phyloP scores from a whole-genome alignment of 1,140 invertebrate genomes.

The Eriocheir sinensis region DNA sequence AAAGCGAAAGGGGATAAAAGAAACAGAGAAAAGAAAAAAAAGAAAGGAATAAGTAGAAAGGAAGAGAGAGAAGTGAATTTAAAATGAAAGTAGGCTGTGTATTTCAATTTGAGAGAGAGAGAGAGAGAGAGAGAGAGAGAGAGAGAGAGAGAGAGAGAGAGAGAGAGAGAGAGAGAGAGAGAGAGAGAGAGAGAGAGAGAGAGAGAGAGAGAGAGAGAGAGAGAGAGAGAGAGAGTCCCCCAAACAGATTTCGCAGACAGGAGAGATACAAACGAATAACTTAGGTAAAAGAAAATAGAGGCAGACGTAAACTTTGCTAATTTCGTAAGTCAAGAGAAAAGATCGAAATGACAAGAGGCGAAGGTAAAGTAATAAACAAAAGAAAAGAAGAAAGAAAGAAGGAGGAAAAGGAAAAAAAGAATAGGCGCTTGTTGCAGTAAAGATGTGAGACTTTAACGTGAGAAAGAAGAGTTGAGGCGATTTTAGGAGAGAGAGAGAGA shows the following conservation, averaged over 20 bases:
- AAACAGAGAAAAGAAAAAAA: no score
- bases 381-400: no score
- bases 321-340: not conserved
- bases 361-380: slow-evolving; percentile 10
- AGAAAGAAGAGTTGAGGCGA: not conserved
- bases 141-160: slow-evolving; percentile 40
- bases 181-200: not conserved
- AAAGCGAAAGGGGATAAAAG: no score
- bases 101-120: not conserved
- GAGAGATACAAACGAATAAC: not conserved
- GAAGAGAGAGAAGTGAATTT: not conserved
- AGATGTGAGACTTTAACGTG: not conserved
- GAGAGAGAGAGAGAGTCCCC: no score
- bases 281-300: not conserved
- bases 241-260: no score
- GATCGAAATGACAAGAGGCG: not conserved
- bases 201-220: not conserved
- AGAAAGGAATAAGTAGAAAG: no score
- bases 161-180: not conserved
- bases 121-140: slow-evolving; percentile 34
- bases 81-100: not conserved
- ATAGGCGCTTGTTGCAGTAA: not conserved
- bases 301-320: not conserved
- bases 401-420: no score
- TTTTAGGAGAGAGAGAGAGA: not conserved